Evolutionary conservation across 1,140 invertebrate genomes (phyloP).

Genomic region (Pogonomyrmex californicus): DNA sequence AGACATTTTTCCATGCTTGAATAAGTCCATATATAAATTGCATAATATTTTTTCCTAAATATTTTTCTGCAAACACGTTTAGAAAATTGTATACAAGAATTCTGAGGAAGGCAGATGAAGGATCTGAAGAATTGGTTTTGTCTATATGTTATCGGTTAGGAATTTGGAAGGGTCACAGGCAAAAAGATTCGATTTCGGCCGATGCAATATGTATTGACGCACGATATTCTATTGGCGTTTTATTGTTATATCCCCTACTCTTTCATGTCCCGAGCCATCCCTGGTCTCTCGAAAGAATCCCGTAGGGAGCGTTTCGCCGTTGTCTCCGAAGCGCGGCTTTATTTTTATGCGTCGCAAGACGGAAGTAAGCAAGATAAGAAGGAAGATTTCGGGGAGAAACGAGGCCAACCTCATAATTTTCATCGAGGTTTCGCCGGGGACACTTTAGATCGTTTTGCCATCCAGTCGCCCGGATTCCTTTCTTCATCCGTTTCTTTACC

Average conservation of each 20-base stretch:
- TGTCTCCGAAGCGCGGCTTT: constrained; percentile 51
- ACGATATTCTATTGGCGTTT: constrained; percentile 76
- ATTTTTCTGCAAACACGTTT: neutral
- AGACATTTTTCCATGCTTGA: neutral
- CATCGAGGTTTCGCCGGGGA: constrained; percentile 49
- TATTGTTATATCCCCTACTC: constrained; percentile 51
- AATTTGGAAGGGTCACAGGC: neutral
- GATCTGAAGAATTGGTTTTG: neutral
- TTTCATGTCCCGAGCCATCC: neutral
- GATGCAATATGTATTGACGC: constrained; percentile 72
- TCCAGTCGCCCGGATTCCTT: neutral
- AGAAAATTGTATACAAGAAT: neutral
- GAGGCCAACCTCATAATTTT: constrained; percentile 69
- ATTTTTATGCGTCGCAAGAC: constrained; percentile 49
- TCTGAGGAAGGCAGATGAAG: neutral
- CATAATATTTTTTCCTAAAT: neutral
- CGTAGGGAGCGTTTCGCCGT: constrained; percentile 44
- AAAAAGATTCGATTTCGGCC: constrained; percentile 26
- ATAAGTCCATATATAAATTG: neutral
- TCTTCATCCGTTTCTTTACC: neutral
- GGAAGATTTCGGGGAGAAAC: constrained; percentile 25
- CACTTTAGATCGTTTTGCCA: constrained; percentile 59
- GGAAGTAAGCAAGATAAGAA: constrained; percentile 32
- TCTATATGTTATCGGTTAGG: constrained; percentile 6
- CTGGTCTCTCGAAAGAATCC: constrained; percentile 30